Evolutionary conservation across 1,140 invertebrate genomes (phyloP), one percentile per base, ranked within the genome.

Genomic region (Drosophila hydei): DNA sequence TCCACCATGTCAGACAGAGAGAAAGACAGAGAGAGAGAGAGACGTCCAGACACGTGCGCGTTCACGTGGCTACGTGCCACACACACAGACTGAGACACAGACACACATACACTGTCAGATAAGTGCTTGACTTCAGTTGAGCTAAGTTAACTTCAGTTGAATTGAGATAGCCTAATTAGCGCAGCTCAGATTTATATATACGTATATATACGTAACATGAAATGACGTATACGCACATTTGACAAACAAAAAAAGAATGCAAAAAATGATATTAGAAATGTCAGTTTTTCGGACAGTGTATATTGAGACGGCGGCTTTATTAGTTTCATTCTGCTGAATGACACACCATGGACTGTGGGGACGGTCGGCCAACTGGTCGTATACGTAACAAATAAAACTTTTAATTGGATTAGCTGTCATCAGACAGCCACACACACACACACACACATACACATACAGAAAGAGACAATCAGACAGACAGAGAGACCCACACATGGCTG

Each of bases 341-440:
- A 81, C 78, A 87, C 64, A 70, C 48, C 30, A 33, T 33, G 50
- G 51, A 64, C 67, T 42, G 56, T 38, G 42, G 50, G 27, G 45
- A 48, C 40, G 70, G 43, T 25, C 21, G 38, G 36, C 14, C 38
- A 64, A 63, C 60, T 62, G 47, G n/a, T 50, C 75, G 77, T 74
- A 85, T 77, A 87, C 80, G 87, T 85, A 72, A 83, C 76, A 85
- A 87, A 90, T 90, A 81, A 90, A 90, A 90, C 70, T 90, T 87
- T 90, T 88, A 90, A 90, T 90, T 90, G 88, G 87, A 90, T 90
- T 90, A 90, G 87, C 79, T 87, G 79, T 90, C 81, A 80, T 89
- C 85, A 89, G 78, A 67, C 77, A 59, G 69, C 73, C 72, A 51
- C 71, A 61, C 75, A 45, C 51, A 56, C 40, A 61, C 75, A 21